Evolutionary conservation across 2,888 invertebrate species (phyloP), one percentile per base, ranked within the genome.

Genomic region (Hirtodrosophila cameraria): DNA sequence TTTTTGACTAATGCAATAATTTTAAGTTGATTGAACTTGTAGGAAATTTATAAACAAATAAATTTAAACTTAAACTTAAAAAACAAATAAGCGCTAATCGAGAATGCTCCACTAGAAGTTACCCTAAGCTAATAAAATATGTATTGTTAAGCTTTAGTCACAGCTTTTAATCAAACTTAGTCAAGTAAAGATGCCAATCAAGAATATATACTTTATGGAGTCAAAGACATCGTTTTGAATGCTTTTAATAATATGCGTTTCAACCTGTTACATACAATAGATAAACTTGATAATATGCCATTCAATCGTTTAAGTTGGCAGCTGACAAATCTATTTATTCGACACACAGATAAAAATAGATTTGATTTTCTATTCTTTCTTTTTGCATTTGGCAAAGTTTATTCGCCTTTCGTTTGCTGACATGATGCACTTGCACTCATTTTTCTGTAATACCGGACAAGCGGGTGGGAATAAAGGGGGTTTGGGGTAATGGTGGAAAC

Each of bases 341-440:
- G 27, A 30, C 52, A 38, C 23, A 57, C 7, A 20, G 39, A 12
- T 53, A 18, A 46, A 71, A 65, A 70, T 70, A 70, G 61, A 57
- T 48, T 52, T 52, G 25, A 16, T 31, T 31, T 49, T 20, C 13
- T 35, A 25, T 30, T 55, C 25, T 42, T 30, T 8, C 13, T 18
- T 38, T 39, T 48, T 50, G 61, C 59, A 42, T 49, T 63, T 65
- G 46, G 39, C 61, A 82, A 70, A 82, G 79, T 82, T 80, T 80
- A 76, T 80, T 80, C 73, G 82, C 83, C 79, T 82, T 79, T 80
- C 41, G 49, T 48, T n/a, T 36, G 73, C 59, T 48, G 50, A 62
- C 64, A 73, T 76, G 61, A 78, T 79, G 79, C 79, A 82, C 79
- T 80, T 80, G 79, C 83, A 82, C 79, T 71, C 67, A 82, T 73